A percentile compares a stretch with the other conserved stretches of the same genome.
phyloP scores from a whole-genome alignment of 2,113 vertebrate species.

The Uria lomvia region DNA sequence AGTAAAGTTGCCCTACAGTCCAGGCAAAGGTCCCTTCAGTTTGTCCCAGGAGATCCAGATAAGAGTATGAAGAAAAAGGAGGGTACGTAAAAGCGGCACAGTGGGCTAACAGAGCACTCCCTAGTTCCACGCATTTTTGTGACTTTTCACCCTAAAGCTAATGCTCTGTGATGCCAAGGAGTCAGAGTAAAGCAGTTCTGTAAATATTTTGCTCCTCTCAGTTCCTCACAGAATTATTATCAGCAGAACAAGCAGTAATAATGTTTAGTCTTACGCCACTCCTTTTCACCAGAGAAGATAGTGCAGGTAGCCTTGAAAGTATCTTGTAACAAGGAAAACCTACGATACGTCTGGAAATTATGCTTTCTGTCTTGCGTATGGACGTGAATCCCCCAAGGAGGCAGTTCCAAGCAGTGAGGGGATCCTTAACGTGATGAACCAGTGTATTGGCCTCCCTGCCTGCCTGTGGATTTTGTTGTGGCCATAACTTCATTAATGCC shows the following conservation, averaged over 20 bases:
- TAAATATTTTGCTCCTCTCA: not conserved
- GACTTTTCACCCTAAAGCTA: not conserved
- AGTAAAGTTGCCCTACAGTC: not conserved
- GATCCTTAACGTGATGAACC: not conserved
- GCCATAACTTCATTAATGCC: not conserved
- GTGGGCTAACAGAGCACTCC: not conserved
- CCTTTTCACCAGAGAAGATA: not conserved
- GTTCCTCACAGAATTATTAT: not conserved
- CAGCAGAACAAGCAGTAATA: not conserved
- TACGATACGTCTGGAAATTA: not conserved
- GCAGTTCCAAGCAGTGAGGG: not conserved
- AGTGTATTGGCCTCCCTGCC: not conserved
- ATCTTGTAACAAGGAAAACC: not conserved
- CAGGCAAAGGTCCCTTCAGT: not conserved
- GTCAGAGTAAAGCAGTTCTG: not conserved
- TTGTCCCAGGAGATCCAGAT: not conserved
- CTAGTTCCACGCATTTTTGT: not conserved
- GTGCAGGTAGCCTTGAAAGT: not conserved
- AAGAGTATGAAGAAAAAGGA: not conserved
- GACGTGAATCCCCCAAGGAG: not conserved
- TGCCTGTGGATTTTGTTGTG: not conserved
- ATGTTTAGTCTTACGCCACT: not conserved
- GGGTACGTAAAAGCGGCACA: not conserved
- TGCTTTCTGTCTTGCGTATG: not conserved
- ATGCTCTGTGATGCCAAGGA: not conserved